Conservation (phyloP, 2,797 vertebrate genomes). For the Coregonus sp. region DNA sequence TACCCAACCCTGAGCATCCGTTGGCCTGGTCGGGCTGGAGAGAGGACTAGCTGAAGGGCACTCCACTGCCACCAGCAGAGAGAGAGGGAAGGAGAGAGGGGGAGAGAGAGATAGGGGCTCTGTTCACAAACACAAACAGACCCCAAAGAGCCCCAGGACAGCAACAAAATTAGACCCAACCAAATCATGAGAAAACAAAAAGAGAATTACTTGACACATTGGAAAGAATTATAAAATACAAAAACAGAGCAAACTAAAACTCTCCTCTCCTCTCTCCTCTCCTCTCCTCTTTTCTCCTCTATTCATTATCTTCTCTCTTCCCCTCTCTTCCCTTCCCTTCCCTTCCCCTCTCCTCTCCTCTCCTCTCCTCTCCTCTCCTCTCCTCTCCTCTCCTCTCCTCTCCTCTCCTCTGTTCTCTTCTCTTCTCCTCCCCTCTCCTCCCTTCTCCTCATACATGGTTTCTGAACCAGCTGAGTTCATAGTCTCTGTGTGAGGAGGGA, state of each 20-base stretch:
- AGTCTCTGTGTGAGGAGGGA: neutral
- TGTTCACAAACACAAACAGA: no score
- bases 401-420: neutral
- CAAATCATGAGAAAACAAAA: no score
- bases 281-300: no score
- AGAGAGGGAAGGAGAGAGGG: neutral
- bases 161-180: no score
- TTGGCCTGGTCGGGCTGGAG: conserved; percentile 7
- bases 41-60: conserved; percentile 67
- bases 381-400: neutral
- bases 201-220: no score
- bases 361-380: conserved; percentile 11
- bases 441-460: neutral
- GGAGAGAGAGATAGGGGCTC: neutral
- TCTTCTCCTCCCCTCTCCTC: conserved; percentile 17
- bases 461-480: neutral
- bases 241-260: no score
- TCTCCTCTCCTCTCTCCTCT: no score
- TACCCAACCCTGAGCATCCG: conserved; percentile 64
- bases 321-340: no score
- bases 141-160: no score
- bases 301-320: no score
- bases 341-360: no score
- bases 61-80: conserved; percentile 24
- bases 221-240: no score